phyloP scores from a whole-genome alignment of 2,113 vertebrate genomes.

The Cyprinus carpio region DNA sequence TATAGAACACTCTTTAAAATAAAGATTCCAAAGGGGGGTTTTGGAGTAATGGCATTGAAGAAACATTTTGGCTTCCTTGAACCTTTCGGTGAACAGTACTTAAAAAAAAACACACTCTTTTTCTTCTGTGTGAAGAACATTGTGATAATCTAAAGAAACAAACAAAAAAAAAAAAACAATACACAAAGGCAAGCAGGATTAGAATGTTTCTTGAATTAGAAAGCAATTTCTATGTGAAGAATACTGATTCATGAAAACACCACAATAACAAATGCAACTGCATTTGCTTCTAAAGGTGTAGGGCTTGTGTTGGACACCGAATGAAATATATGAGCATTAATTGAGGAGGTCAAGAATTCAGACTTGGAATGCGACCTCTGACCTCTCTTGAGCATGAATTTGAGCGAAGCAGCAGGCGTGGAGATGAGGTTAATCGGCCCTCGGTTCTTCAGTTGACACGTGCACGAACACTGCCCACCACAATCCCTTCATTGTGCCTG shows the following conservation, averaged over 20 bases:
- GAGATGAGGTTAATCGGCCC: slow-evolving; percentile 29
- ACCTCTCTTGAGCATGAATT: slow-evolving; percentile 34
- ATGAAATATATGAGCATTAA: slow-evolving; percentile 6
- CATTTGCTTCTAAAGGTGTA: not conserved
- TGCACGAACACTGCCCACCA: slow-evolving; percentile 23
- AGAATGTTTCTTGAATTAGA: not conserved
- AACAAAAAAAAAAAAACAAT: no score
- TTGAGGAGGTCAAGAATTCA: not conserved
- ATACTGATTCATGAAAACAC: no score
- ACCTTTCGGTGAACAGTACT: no score
- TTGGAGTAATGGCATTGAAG: no score
- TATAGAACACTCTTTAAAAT: no score
- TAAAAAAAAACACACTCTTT: no score
- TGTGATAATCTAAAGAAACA: no score
- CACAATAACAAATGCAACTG: not conserved
- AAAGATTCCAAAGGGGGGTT: no score
- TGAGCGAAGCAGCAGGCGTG: not conserved
- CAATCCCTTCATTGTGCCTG: slow-evolving; percentile 47
- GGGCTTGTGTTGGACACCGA: not conserved
- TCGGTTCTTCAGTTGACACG: slow-evolving; percentile 14
- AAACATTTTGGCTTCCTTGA: no score
- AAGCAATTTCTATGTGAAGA: not conserved
- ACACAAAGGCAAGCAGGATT: not conserved
- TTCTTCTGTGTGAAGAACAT: no score
- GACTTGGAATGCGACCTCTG: slow-evolving; percentile 50